Evolutionary conservation across 2,888 invertebrate species (phyloP).

Genomic region (Papilio demoleus): DNA sequence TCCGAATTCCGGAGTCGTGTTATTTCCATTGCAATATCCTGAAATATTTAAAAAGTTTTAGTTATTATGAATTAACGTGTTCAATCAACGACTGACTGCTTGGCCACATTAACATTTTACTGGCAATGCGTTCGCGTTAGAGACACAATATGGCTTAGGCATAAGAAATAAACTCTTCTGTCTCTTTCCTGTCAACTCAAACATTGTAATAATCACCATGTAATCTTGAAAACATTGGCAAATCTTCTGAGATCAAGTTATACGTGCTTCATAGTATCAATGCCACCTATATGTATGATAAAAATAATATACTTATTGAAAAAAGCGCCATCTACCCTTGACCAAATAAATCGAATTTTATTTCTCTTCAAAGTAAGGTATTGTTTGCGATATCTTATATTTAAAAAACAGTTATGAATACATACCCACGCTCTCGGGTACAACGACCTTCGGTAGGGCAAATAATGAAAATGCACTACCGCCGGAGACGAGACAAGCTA

Average conservation of each 20-base stretch:
- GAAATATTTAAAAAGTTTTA: slow-evolving; percentile 23
- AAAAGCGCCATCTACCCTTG: background rate
- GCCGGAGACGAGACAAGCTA: background rate
- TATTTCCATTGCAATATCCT: slow-evolving; percentile 44
- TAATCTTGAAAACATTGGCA: too few relatives aligned
- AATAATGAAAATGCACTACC: background rate
- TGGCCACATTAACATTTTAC: too few relatives aligned
- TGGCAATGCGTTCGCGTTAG: too few relatives aligned
- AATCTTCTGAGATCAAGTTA: too few relatives aligned
- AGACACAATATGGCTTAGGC: too few relatives aligned
- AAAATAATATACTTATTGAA: background rate
- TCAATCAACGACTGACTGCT: too few relatives aligned
- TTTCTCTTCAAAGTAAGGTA: background rate
- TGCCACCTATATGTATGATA: background rate
- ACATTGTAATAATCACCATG: too few relatives aligned
- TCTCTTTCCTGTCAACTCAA: too few relatives aligned
- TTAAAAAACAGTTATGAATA: background rate
- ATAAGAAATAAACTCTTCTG: too few relatives aligned
- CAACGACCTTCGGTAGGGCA: background rate
- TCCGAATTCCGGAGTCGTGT: slow-evolving; percentile 6
- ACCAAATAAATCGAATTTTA: background rate
- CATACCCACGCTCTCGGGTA: slow-evolving; percentile 3
- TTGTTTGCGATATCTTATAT: too few relatives aligned
- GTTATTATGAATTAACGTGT: background rate
- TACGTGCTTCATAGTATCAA: too few relatives aligned